These are phyloP conservation scores for Heliconius hermathena DNA, from an alignment of 1,140 invertebrate species.

Conservation along the genomic window DNA sequence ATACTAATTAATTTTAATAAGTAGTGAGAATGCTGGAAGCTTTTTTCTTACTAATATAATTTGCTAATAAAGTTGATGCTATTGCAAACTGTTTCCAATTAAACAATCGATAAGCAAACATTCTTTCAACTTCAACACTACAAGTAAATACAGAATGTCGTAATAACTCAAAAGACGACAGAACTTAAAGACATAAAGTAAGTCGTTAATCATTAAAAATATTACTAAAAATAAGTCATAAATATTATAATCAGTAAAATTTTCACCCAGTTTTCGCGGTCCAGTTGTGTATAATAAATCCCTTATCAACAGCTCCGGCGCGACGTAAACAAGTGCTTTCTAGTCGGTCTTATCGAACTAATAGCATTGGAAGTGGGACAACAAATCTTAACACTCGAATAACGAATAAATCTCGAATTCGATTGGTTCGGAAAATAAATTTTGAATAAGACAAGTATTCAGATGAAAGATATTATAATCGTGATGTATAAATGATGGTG, in stretches of 20 bases:
- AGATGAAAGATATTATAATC: slow-evolving; percentile 13
- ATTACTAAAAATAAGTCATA: background rate
- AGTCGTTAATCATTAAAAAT: background rate
- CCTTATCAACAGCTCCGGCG: slow-evolving; percentile 37
- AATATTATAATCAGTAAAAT: slow-evolving; percentile 32
- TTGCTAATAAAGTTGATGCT: no score
- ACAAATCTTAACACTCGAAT: slow-evolving; percentile 52
- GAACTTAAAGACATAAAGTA: no score
- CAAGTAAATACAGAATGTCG: no score
- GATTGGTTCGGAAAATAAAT: slow-evolving; percentile 29
- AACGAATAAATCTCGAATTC: slow-evolving; percentile 43
- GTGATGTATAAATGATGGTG: background rate
- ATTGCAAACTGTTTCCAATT: no score
- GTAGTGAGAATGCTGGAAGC: no score
- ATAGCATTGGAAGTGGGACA: slow-evolving; percentile 53
- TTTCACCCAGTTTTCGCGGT: slow-evolving; percentile 40
- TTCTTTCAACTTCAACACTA: no score
- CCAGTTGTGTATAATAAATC: slow-evolving; percentile 42
- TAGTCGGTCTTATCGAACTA: slow-evolving; percentile 49
- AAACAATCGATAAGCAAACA: no score
- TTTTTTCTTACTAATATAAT: no score
- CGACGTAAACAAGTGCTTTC: slow-evolving; percentile 46
- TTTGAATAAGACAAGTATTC: slow-evolving; percentile 5
- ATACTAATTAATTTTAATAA: no score
- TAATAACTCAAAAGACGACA: background rate